A percentile compares a stretch with the other conserved stretches of the same genome.
These are phyloP conservation scores for Dicentrarchus labrax DNA, from an alignment of 2,113 vertebrate genomes.

Conservation along the genomic window DNA sequence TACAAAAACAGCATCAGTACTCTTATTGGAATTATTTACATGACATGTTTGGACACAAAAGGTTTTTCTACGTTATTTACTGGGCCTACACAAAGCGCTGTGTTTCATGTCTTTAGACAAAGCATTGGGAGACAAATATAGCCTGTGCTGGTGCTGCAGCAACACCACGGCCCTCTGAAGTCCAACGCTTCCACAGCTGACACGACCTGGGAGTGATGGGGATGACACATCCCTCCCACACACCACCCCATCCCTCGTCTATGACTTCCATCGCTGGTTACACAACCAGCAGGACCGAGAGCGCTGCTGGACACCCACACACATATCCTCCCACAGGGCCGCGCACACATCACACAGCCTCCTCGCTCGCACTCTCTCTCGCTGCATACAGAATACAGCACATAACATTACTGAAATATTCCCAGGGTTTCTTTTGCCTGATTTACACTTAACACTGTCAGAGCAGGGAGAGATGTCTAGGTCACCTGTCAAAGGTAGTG, in stretches of 20 bases:
- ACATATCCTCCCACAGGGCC: constrained; percentile 79
- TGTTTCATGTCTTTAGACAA: constrained; percentile 63
- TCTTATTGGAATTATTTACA: constrained; percentile 22
- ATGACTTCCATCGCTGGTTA: constrained; percentile 84
- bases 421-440: constrained; percentile 54
- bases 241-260: constrained; percentile 78
- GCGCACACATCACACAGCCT: constrained; percentile 66
- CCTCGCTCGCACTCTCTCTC: constrained; percentile 34
- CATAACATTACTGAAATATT: constrained; percentile 54
- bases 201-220: constrained; percentile 80
- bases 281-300: constrained; percentile 79
- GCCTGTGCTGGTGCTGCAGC: constrained; percentile 64
- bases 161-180: constrained; percentile 74
- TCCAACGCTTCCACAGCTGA: constrained; percentile 81
- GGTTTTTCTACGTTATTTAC: constrained; percentile 36
- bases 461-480: constrained; percentile 55
- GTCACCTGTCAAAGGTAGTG: constrained; percentile 63
- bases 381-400: constrained; percentile 47
- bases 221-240: constrained; percentile 86
- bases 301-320: constrained; percentile 82
- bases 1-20: neutral
- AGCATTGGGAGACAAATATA: constrained; percentile 78
- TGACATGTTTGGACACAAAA: constrained; percentile 23
- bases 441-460: constrained; percentile 65
- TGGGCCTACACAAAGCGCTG: constrained; percentile 52